A percentile compares a stretch with the other conserved stretches of the same genome.
Evolutionary conservation across 2,888 invertebrate species (phyloP).

Genomic region (Onchidella celtica): DNA sequence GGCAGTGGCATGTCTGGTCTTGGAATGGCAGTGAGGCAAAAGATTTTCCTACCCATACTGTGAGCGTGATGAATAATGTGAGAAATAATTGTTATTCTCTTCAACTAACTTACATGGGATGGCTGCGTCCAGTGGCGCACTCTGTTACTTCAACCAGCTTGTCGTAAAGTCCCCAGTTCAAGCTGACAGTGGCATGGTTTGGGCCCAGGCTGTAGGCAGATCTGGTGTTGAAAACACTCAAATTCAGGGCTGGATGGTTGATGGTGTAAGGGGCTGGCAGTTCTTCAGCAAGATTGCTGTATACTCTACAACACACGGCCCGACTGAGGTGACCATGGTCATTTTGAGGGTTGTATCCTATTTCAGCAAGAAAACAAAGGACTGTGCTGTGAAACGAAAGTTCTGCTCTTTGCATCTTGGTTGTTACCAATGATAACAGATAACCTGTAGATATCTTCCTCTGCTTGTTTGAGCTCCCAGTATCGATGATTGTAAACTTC

Average conservation of each 20-base stretch:
- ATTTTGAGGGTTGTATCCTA: conserved; percentile 60
- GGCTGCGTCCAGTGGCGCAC: conserved; percentile 13
- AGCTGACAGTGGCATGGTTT: background rate
- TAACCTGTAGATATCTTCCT: no score
- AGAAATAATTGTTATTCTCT: no score
- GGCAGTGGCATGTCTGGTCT: no score
- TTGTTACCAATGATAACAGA: no score
- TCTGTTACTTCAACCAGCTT: conserved; percentile 12
- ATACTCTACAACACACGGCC: conserved; percentile 75
- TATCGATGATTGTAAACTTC: no score
- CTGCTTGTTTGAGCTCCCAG: no score
- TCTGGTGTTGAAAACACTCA: background rate
- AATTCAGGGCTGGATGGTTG: conserved; percentile 62
- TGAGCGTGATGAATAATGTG: no score
- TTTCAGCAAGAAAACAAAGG: no score
- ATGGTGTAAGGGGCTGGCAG: conserved; percentile 65
- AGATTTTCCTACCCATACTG: no score
- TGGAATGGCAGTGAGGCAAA: no score
- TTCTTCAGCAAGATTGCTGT: conserved; percentile 60
- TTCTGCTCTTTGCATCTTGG: no score
- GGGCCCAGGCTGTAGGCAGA: background rate
- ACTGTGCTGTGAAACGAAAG: no score
- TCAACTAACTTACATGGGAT: conserved; percentile 34
- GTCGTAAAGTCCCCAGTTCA: conserved; percentile 28
- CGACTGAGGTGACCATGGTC: conserved; percentile 75